Evolutionary conservation across 23 tunicate species (phyloP), one percentile per base, ranked within the genome.

Genomic region (Botrylloides violaceus): DNA sequence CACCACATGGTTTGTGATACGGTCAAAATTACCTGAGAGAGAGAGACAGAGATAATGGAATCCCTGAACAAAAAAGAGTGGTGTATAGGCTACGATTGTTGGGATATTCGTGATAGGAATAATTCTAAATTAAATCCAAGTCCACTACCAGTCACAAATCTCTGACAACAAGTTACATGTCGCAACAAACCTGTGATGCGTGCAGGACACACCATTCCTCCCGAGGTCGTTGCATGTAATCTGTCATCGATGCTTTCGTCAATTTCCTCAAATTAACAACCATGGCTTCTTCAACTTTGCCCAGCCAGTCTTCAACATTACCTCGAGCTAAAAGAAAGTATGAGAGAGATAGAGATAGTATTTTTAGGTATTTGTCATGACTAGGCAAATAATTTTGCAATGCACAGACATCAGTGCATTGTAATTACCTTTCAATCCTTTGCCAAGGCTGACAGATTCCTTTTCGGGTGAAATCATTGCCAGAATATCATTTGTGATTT

Each of bases 211-310:
- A 82, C 99, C 99, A 95, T 24, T 82, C 92, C 59, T 90, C 96
- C 34, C 99, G 70, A 4, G 79, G 27, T 35, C 53, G 70, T 75
- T 74, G 77, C 59, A 79, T 72, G 59, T 80, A 95, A 56, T 95
- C 99, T 34, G 78, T 23, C 59, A 95, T 84, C 19, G 96, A 79
- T 47, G 49, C 28, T 58, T 95, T 95, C 32, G 96, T 84, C 80
- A 95, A 72, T 61, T 95, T 95, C 61, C 96, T 64, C 72, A 95
- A 59, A 63, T 95, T 95, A 23, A 76, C 83, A 27, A 87, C 92
- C 99, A 95, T 95, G 30, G 96, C 99, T 65, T 95, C 99, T 58
- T 95, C 99, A 12, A 95, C 99, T 36, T 87, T 95, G 9, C 99
- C 96, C 48, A 95, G 71, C 99, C 99, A 95, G 61, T 95, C 99